Percentiles rank a stretch among this genome's conserved stretches.
Conservation (phyloP, 2,888 invertebrate species). For the Netelia melanura region DNA sequence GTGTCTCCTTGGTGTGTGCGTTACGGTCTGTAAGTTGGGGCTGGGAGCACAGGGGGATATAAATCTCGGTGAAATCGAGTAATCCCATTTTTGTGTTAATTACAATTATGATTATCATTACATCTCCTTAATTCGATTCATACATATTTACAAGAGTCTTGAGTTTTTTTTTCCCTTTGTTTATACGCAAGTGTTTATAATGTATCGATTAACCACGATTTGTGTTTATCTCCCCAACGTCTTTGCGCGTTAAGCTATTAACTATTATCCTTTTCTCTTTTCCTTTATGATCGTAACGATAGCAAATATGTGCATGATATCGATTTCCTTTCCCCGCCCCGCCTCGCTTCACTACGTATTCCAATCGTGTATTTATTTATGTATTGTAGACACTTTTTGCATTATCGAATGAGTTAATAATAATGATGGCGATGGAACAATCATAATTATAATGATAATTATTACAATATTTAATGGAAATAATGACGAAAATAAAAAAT, state of each 20-base stretch:
- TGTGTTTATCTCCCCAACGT: slow-evolving; percentile 21
- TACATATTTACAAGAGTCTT: slow-evolving; percentile 68
- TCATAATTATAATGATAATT: slow-evolving; percentile 42
- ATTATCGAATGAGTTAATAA: slow-evolving; percentile 54
- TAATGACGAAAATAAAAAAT: slow-evolving; percentile 7
- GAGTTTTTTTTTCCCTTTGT: slow-evolving; percentile 36
- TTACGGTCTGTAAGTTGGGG: background rate
- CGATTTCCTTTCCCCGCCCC: slow-evolving; percentile 22
- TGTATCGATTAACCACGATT: slow-evolving; percentile 46
- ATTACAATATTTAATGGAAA: slow-evolving; percentile 36
- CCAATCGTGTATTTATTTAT: slow-evolving; percentile 51
- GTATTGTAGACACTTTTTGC: slow-evolving; percentile 57
- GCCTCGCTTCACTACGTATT: slow-evolving; percentile 23
- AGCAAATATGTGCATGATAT: slow-evolving; percentile 53
- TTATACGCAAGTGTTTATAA: slow-evolving; percentile 11
- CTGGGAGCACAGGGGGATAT: slow-evolving; percentile 16
- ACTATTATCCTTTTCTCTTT: slow-evolving; percentile 30
- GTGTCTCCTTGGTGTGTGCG: background rate
- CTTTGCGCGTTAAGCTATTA: slow-evolving; percentile 29
- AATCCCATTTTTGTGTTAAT: slow-evolving; percentile 41
- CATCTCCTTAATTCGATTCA: slow-evolving; percentile 63
- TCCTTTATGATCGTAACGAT: slow-evolving; percentile 44
- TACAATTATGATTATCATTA: slow-evolving; percentile 65
- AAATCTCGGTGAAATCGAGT: slow-evolving; percentile 45
- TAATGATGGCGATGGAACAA: slow-evolving; percentile 36